Evolutionary conservation across 1,140 invertebrate species (phyloP).

Genomic region (Orius laevigatus): DNA sequence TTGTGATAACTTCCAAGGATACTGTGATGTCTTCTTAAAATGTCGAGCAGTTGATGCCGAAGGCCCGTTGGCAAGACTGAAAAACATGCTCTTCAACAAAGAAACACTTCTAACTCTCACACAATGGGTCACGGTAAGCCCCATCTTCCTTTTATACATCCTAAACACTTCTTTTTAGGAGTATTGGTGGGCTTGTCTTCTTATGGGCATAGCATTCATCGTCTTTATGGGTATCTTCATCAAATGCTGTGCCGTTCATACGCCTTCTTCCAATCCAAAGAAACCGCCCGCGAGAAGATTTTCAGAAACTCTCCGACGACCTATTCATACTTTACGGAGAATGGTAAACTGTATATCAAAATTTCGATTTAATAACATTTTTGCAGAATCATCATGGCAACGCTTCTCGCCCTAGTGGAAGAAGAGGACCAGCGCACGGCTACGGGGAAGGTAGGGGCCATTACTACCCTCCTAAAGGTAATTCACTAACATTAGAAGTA

Average conservation of each 20-base stretch:
- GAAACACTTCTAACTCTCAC: slow-evolving; percentile 73
- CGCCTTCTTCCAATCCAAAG: slow-evolving; percentile 92
- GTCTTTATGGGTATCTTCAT: slow-evolving; percentile 98
- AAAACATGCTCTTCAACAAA: slow-evolving; percentile 88
- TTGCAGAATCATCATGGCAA: slow-evolving; percentile 10
- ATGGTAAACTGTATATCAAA: too few species aligned
- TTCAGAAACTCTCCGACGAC: slow-evolving; percentile 70
- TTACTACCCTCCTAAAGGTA: slow-evolving; percentile 56
- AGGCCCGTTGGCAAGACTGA: slow-evolving; percentile 87
- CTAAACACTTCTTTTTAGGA: slow-evolving; percentile 50
- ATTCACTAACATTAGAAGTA: slow-evolving; percentile 9
- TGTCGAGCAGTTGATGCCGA: slow-evolving; percentile 96
- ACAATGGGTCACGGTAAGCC: slow-evolving; percentile 66
- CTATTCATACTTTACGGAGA: slow-evolving; percentile 73
- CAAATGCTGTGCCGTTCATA: slow-evolving; percentile 98
- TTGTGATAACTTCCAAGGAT: slow-evolving; percentile 95
- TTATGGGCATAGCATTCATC: slow-evolving; percentile 80
- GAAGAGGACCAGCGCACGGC: slow-evolving; percentile 42
- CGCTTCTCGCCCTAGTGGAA: slow-evolving; percentile 17
- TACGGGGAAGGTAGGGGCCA: slow-evolving; percentile 54
- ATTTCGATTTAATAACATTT: too few species aligned
- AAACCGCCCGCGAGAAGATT: slow-evolving; percentile 70
- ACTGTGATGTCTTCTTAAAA: slow-evolving; percentile 96
- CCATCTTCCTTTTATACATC: neutral
- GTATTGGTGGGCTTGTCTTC: slow-evolving; percentile 91